Evolutionary conservation across 2,797 vertebrate species (phyloP).

Genomic region (Diplodus puntazzo): DNA sequence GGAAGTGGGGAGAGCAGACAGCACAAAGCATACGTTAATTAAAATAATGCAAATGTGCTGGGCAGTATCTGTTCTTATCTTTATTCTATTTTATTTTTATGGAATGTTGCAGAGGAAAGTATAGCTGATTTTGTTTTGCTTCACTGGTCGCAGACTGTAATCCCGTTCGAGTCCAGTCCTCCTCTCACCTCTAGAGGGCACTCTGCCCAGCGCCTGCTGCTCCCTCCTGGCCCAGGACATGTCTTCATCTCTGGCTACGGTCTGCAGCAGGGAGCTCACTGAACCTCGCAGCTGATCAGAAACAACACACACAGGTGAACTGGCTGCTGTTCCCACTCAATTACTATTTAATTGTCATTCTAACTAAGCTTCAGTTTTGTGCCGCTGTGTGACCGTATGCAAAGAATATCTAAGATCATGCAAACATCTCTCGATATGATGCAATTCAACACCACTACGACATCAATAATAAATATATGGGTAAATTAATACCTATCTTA

Average conservation of each 20-base stretch:
- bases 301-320: neutral
- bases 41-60: neutral
- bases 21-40: neutral
- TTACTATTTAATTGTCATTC: too few species aligned
- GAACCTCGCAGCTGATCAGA: slow-evolving; percentile 79
- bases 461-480: neutral
- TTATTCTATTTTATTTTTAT: neutral
- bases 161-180: neutral
- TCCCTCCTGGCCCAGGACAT: slow-evolving; percentile 83
- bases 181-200: slow-evolving; percentile 86
- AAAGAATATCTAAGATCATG: neutral
- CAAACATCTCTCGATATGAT: neutral
- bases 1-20: neutral
- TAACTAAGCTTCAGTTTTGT: neutral
- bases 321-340: neutral
- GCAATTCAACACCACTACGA: neutral
- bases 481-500: neutral
- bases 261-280: slow-evolving; percentile 84
- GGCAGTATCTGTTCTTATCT: neutral
- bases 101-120: neutral
- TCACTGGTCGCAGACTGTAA: neutral
- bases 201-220: slow-evolving; percentile 83
- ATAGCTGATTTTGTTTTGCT: neutral
- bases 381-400: neutral
- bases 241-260: slow-evolving; percentile 82